Percentiles rank a stretch among this genome's conserved stretches.
Conservation (phyloP, 1,140 invertebrate species). For the Harpegnathos saltator region DNA sequence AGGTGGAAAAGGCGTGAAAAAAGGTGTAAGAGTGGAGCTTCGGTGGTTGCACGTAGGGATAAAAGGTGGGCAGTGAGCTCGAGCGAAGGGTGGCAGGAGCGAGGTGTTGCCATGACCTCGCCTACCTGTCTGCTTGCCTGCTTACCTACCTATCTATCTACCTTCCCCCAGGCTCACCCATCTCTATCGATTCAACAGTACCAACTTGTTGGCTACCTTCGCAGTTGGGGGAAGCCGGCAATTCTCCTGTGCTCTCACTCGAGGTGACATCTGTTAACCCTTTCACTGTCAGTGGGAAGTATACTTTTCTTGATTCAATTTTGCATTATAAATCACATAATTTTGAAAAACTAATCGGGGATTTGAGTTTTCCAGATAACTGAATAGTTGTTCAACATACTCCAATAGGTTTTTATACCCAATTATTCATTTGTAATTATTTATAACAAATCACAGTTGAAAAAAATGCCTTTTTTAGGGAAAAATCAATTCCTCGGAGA, state of each 20-base stretch:
- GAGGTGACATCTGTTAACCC: constrained; percentile 28
- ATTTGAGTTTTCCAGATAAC: too few relatives aligned
- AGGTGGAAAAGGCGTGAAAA: constrained; percentile 10
- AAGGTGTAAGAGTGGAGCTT: constrained; percentile 34
- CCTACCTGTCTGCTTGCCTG: constrained; percentile 17
- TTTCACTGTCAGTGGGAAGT: too few relatives aligned
- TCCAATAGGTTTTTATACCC: too few relatives aligned
- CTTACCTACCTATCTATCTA: not conserved
- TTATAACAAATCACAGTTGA: too few relatives aligned
- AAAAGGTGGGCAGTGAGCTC: constrained; percentile 23
- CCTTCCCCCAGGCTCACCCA: constrained; percentile 69
- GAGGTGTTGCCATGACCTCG: constrained; percentile 34
- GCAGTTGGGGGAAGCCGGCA: constrained; percentile 44
- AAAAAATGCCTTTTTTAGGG: too few relatives aligned
- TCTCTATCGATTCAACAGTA: constrained; percentile 84
- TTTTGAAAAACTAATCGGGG: too few relatives aligned
- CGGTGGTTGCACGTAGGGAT: constrained; percentile 41
- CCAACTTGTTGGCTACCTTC: constrained; percentile 84
- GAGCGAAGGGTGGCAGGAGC: constrained; percentile 1
- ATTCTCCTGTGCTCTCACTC: constrained; percentile 37
- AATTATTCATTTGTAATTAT: too few relatives aligned
- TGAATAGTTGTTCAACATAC: too few relatives aligned
- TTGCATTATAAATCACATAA: too few relatives aligned
- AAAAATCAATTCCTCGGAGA: too few relatives aligned
- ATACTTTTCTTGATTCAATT: too few relatives aligned